These are phyloP conservation scores for Burhinus bistriatus DNA, from an alignment of 2,113 vertebrate species.

Conservation along the genomic window DNA sequence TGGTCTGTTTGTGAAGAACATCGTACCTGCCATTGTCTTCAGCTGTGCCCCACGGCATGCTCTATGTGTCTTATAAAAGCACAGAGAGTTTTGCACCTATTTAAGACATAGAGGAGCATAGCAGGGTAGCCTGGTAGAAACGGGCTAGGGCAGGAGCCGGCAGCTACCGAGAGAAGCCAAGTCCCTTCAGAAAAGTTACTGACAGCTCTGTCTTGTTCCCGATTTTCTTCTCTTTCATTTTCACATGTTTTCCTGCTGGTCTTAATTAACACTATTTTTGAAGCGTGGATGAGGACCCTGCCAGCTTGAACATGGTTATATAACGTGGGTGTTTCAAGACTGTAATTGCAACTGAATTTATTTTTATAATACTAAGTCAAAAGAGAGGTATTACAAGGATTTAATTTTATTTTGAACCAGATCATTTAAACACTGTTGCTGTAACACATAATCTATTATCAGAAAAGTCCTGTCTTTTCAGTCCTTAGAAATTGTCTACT, in stretches of 20 bases:
- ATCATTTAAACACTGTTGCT: constrained; percentile 12
- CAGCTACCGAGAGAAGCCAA: background rate
- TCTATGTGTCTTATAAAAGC: rapidly evolving
- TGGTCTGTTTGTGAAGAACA: background rate
- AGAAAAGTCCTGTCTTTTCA: background rate
- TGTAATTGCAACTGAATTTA: constrained; percentile 38
- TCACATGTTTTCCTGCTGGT: constrained; percentile 18
- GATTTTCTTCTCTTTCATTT: constrained; percentile 7
- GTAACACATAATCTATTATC: constrained; percentile 11
- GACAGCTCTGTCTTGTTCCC: background rate
- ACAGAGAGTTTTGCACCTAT: background rate
- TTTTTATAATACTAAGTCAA: constrained; percentile 16
- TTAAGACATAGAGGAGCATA: rapidly evolving
- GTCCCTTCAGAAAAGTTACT: background rate
- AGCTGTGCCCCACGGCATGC: rapidly evolving
- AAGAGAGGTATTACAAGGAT: constrained; percentile 14
- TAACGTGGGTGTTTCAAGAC: constrained; percentile 20
- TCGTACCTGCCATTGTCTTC: background rate
- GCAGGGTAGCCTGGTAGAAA: background rate
- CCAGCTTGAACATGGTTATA: background rate
- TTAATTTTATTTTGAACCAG: constrained; percentile 32
- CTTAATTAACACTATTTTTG: constrained; percentile 33
- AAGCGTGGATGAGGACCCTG: constrained; percentile 1
- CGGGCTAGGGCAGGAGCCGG: background rate
- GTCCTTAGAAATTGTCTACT: background rate